Percentiles rank a stretch among this genome's conserved stretches.
phyloP scores from a whole-genome alignment of 92 coral and sea anemone species.

The Bergia sp. region DNA sequence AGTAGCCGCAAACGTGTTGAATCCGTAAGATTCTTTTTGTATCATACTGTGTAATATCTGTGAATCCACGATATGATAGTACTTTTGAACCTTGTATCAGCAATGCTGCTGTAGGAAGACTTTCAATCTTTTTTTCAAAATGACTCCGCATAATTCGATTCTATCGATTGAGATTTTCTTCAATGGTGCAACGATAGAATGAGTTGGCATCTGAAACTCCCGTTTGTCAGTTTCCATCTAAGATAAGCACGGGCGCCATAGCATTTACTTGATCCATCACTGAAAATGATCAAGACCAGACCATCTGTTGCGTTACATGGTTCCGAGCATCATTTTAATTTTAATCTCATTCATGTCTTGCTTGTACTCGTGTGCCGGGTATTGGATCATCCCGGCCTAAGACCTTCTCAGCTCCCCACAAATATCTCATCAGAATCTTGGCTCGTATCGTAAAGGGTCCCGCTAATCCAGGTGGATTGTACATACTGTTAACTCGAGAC shows the following conservation, averaged over 20 bases:
- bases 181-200: no score
- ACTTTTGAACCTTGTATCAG: background rate
- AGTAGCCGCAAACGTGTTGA: no score
- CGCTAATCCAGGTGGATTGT: no score
- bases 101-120: no score
- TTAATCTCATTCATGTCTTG: conserved; percentile 47
- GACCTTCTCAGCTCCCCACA: conserved; percentile 47
- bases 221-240: conserved; percentile 27
- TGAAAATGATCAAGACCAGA: conserved; percentile 53
- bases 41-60: conserved; percentile 51
- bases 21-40: conserved; percentile 13
- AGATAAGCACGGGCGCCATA: conserved; percentile 65
- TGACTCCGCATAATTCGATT: no score
- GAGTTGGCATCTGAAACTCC: no score
- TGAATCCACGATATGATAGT: conserved; percentile 57
- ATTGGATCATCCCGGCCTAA: conserved; percentile 63
- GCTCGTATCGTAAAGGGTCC: conserved; percentile 1
- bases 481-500: no score
- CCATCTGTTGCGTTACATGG: conserved; percentile 45
- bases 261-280: conserved; percentile 63
- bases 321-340: conserved; percentile 55
- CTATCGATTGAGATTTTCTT: no score
- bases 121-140: background rate
- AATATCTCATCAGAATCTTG: conserved; percentile 60
- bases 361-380: conserved; percentile 5